Evolutionary conservation across 2,797 vertebrate genomes (phyloP), one percentile per base, ranked within the genome.

Genomic region (Microctenopoma lineatum): DNA sequence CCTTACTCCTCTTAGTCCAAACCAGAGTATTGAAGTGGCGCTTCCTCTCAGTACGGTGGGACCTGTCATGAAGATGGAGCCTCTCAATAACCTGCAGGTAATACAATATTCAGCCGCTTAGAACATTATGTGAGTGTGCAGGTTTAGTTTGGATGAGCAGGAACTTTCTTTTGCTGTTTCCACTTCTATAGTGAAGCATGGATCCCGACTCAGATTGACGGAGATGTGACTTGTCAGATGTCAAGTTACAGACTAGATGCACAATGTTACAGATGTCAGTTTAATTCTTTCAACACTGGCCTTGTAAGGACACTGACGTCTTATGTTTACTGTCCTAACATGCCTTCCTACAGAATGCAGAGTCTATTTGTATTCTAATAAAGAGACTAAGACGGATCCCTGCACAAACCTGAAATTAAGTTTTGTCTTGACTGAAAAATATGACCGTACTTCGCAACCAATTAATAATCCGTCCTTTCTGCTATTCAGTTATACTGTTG

Each of bases 51-150:
- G 92, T 88, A 98, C 95, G 0, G 94, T 94, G 2, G 98, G 98
- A 52, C 96, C 97, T 0, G 95, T 99, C 71, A 99, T 99, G 98
- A 99, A 99, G 93, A 99, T 98, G 97, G 97, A 99, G 4, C 97
- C 98, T 4, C 94, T 99, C 53, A 99, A 95, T 91, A 99, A 98
- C 73, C 95, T 99, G 14, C 98, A 99, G 96, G 98, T 98, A 84
- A 70, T 63, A 42, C 10, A 34, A 4, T 54, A 16, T 57, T 44
- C 0, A 27, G 48, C 57, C 27, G 4, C 14, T 46, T 42, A 27
- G 6, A 44, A 34, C 32, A 38, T 47, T 8, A 15, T 8, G 10
- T 36, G 41, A 18, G 4, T 32, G 10, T 59, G 14, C 5, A 53
- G 2, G 11, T 41, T 47, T 58, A 56, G 48, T 71, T 54, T 39